phyloP scores from a whole-genome alignment of 2,113 vertebrate genomes.

The Corythornis madagascariensis region DNA sequence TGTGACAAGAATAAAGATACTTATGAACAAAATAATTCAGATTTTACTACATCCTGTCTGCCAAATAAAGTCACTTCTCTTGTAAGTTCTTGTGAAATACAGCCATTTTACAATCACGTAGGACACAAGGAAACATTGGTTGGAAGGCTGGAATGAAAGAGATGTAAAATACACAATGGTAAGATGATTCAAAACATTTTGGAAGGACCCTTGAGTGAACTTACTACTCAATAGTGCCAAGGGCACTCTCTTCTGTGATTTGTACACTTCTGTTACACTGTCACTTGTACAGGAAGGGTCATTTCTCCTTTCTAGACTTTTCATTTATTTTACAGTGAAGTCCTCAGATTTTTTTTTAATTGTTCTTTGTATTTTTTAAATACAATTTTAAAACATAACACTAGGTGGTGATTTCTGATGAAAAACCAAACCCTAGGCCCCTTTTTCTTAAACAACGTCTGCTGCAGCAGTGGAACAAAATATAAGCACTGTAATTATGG shows the following conservation, averaged over 20 bases:
- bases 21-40: neutral
- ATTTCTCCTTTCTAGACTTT: neutral
- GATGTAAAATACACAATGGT: neutral
- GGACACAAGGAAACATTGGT: neutral
- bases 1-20: neutral
- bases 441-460: neutral
- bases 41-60: neutral
- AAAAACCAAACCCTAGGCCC: neutral
- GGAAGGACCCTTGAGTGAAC: neutral
- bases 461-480: neutral
- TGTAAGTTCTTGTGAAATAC: rapidly evolving
- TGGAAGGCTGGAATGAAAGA: neutral
- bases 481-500: neutral
- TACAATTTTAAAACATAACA: neutral
- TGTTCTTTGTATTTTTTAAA: neutral
- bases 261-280: no score
- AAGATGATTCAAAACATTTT: neutral
- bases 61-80: neutral
- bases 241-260: neutral
- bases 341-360: neutral
- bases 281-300: neutral
- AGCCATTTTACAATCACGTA: neutral
- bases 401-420: slow-evolving; percentile 57
- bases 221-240: neutral
- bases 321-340: neutral